These are phyloP conservation scores for Vireo altiloquus DNA, from an alignment of 2,113 vertebrate species.

Conservation along the genomic window DNA sequence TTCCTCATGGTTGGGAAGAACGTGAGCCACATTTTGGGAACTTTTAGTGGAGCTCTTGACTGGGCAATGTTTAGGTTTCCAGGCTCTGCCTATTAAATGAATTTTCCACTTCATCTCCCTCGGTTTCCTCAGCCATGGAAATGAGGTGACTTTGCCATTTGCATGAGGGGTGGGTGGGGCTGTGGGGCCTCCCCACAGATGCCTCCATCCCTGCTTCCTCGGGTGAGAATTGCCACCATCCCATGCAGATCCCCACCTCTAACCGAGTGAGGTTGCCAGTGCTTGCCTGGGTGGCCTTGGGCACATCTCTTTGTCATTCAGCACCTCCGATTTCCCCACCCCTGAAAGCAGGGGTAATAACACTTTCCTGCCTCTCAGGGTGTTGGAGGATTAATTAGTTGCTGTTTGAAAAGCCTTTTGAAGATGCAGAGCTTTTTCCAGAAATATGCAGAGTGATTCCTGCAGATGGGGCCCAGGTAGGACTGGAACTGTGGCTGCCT, in stretches of 20 bases:
- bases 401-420: constrained; percentile 34
- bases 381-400: constrained; percentile 30
- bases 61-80: not conserved
- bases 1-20: not conserved
- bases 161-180: not conserved
- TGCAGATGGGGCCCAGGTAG: not conserved
- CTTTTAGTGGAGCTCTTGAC: not conserved
- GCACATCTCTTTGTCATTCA: constrained; percentile 52
- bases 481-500: not conserved
- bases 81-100: not conserved
- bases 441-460: not conserved
- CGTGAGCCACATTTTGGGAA: accelerated
- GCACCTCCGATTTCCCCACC: constrained; percentile 25
- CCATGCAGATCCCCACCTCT: not conserved
- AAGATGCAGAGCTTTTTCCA: constrained; percentile 23
- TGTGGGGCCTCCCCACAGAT: not conserved
- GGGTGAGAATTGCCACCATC: not conserved
- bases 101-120: not conserved
- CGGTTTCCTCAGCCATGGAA: not conserved
- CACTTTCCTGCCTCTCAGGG: not conserved
- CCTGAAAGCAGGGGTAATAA: constrained; percentile 2
- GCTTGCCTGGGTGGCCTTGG: constrained; percentile 33
- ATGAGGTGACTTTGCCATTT: not conserved
- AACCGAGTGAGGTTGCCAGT: not conserved
- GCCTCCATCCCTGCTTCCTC: not conserved